Evolutionary conservation across 2,113 vertebrate species (phyloP).

Genomic region (Diadophis punctatus): DNA sequence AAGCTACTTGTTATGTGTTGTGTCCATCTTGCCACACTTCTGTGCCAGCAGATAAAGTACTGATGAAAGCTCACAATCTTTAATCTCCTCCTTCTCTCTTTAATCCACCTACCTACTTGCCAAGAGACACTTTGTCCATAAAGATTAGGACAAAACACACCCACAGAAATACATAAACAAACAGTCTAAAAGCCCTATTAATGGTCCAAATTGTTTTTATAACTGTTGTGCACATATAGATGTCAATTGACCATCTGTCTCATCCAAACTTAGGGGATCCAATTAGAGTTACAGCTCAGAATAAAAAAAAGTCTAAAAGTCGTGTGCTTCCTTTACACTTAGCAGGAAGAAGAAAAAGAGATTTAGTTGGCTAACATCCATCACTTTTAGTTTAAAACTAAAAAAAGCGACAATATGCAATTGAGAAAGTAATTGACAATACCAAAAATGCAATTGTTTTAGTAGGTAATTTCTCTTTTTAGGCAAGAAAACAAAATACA

Average conservation of each 20-base stretch:
- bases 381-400: not conserved
- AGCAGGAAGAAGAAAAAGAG: not conserved
- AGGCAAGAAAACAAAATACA: too few relatives aligned
- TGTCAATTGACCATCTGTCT: not conserved
- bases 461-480: not conserved
- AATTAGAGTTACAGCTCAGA: not conserved
- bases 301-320: not conserved
- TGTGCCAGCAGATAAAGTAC: not conserved
- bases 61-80: not conserved
- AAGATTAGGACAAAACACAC: not conserved
- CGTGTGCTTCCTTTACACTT: not conserved
- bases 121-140: not conserved
- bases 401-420: not conserved
- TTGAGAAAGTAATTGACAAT: not conserved
- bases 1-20: not conserved
- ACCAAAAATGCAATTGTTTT: not conserved
- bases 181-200: not conserved
- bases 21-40: not conserved
- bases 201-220: not conserved
- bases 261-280: not conserved
- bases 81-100: not conserved
- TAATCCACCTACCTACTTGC: not conserved
- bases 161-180: not conserved
- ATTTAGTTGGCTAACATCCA: not conserved
- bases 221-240: not conserved